Base-by-base conservation (phyloP, 2,888 invertebrate species). In the Bombylius major region DNA sequence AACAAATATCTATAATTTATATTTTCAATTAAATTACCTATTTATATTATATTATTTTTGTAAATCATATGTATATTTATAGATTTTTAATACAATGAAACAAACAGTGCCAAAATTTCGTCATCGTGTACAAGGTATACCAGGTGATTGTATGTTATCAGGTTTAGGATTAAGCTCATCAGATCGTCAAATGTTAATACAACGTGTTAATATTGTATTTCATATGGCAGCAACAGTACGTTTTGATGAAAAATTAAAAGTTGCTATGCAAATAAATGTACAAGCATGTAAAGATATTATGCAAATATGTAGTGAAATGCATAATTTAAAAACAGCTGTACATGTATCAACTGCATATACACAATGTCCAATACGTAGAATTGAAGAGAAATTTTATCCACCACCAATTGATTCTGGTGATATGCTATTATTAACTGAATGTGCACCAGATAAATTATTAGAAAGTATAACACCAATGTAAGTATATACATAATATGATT, bases 231-330 rank as follows among this genome's bases (percentile, higher is more conserved):
- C 80, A 0, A 81, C 80, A 1, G 78, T 80, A 2, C 69, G 78
- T 54, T 89, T 89, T 68, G 86, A 88, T 69, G 89, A 89, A 68
- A 83, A 82, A 60, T 75, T 89, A 13, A 83, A 82, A 73, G 71
- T 81, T 5, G 86, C 89, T 1, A 79, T 85, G 49, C 80, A 83
- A 58, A 85, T 88, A 69, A 89, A 89, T 71, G 82, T 89, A 1
- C 75, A 80, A 49, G 84, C 84, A 34, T 82, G 84, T 0, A 78
- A 79, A 59, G 81, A 84, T 60, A 73, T 88, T 60, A 70, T 88
- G 50, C 69, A 77, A 46, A 72, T 90, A 23, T 82, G 83, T 67
- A 79, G 78, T 61, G 78, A 82, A 64, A 86, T 89, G 79, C 62
- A 63, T 36, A 58, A 67, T 55, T 64, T 70, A 32, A 69, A 76